These are phyloP conservation scores for Amyelois transitella DNA, from an alignment of 1,140 invertebrate species.

Conservation along the genomic window DNA sequence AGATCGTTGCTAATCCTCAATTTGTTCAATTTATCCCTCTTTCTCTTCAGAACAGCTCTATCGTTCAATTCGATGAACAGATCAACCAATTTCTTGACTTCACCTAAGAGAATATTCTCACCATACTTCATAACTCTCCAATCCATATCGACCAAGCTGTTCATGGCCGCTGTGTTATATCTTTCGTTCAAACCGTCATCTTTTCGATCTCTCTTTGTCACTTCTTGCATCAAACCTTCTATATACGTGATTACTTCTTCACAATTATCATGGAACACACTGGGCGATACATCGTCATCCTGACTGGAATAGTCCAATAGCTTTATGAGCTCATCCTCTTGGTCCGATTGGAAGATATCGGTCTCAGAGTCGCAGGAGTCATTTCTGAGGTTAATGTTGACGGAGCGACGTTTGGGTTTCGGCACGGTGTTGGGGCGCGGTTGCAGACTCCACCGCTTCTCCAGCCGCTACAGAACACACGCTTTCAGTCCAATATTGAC, in stretches of 20 bases:
- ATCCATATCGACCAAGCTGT: conserved; percentile 66
- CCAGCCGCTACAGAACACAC: conserved; percentile 49
- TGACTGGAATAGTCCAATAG: conserved; percentile 71
- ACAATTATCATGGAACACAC: conserved; percentile 62
- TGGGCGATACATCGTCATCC: conserved; percentile 66
- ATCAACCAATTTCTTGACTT: conserved; percentile 62
- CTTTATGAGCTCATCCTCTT: conserved; percentile 87
- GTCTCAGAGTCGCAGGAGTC: conserved; percentile 78
- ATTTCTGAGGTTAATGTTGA: conserved; percentile 23
- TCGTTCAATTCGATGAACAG: conserved; percentile 38
- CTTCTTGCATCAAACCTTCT: conserved; percentile 42
- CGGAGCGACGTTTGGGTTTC: conserved; percentile 39
- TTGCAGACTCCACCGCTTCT: conserved; percentile 68
- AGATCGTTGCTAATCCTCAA: conserved; percentile 49
- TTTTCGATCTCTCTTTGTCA: conserved; percentile 23
- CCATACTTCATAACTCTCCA: conserved; percentile 69
- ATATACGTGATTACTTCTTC: conserved; percentile 61
- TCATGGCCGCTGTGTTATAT: conserved; percentile 53
- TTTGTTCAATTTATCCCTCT: conserved; percentile 31
- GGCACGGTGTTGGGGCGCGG: conserved; percentile 44
- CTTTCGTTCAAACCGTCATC: conserved; percentile 51
- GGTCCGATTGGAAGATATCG: conserved; percentile 86
- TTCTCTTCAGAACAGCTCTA: conserved; percentile 42
- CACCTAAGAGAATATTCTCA: conserved; percentile 64
- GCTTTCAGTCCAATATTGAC: conserved; percentile 61